Percentiles rank a stretch among this genome's conserved stretches.
These are phyloP conservation scores for Drosophila pectinifera DNA, from an alignment of 1,140 invertebrate genomes.

Conservation along the genomic window DNA sequence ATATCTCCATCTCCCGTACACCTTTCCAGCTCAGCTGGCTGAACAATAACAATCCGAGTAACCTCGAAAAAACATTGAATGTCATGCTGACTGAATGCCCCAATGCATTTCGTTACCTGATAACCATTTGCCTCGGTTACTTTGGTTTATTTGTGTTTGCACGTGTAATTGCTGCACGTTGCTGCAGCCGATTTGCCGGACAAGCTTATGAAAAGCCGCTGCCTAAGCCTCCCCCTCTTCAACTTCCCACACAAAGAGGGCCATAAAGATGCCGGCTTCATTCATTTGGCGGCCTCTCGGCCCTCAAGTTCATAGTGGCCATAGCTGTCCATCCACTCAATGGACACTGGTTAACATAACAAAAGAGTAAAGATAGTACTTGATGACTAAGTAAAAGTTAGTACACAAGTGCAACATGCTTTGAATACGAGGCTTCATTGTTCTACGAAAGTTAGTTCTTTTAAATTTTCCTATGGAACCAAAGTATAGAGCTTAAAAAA, in stretches of 20 bases:
- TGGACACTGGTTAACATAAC: conserved; percentile 1
- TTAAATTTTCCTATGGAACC: background rate
- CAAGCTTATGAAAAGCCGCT: conserved; percentile 35
- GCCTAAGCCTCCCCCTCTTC: conserved; percentile 15
- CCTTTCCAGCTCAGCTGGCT: background rate
- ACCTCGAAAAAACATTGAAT: conserved; percentile 41
- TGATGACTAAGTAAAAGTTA: background rate
- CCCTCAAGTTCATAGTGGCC: conserved; percentile 60
- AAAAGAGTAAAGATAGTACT: background rate
- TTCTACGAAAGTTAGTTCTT: background rate
- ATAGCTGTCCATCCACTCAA: conserved; percentile 8
- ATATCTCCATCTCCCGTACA: background rate
- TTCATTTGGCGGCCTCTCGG: conserved; percentile 33
- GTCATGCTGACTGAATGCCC: conserved; percentile 26
- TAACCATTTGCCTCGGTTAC: conserved; percentile 31
- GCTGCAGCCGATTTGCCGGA: conserved; percentile 39
- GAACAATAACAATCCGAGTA: conserved; percentile 2
- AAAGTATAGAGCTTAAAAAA: background rate
- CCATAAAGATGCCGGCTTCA: conserved; percentile 33
- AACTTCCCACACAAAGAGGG: conserved; percentile 30
- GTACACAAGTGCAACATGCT: no score
- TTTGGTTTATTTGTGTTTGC: conserved; percentile 35
- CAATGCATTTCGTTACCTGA: conserved; percentile 37
- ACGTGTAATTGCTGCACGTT: conserved; percentile 36
- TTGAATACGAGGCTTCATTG: background rate